Base-by-base conservation (phyloP, 2,888 invertebrate species). In the Sphinx pinastri region DNA sequence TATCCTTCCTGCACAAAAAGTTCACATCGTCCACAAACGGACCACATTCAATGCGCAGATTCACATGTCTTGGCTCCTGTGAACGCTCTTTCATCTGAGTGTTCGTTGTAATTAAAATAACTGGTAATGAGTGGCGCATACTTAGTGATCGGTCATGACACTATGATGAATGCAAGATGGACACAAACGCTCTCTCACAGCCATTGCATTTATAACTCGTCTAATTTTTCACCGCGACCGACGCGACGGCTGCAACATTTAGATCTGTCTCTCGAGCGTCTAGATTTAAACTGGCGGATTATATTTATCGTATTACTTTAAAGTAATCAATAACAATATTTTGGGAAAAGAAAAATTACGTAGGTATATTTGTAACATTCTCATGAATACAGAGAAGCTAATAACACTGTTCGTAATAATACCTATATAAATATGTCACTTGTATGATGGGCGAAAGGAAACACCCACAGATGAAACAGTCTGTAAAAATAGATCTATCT, bases 111-210 rank as follows among this genome's bases (percentile, higher is more conserved):
- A 89, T 88, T 87, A 88, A 86, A 88, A 88, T 89, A 88, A 83
- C 87, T 86, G 82, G 85, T 88, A 88, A 88, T 86, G 86, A 87
- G 86, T 81, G 80, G 84, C 81, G 82, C 88, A 87, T 88, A 82
- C 85, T 77, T 77, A 80, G 82, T 74, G 80, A 81, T 78, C 78
- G 84, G 79, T 77, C 81, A 82, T 82, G 84, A 79, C 82, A 77
- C 73, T 72, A 79, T 85, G 86, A 85, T 83, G 80, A 78, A 85
- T 79, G 68, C 60, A 52, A 59, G 52, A 66, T 59, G 67, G 52
- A 59, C 69, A 55, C 68, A 66, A 54, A 54, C 60, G 49, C 14
- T 38, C 31, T 68, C 54, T 52, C 67, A 13, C 51, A 51, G 47
- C 19, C 49, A 19, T 45, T 63, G 52, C 11, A 52, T 19, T 49